Conservation (phyloP, 2,888 invertebrate species). For the Pherbina coryleti region DNA sequence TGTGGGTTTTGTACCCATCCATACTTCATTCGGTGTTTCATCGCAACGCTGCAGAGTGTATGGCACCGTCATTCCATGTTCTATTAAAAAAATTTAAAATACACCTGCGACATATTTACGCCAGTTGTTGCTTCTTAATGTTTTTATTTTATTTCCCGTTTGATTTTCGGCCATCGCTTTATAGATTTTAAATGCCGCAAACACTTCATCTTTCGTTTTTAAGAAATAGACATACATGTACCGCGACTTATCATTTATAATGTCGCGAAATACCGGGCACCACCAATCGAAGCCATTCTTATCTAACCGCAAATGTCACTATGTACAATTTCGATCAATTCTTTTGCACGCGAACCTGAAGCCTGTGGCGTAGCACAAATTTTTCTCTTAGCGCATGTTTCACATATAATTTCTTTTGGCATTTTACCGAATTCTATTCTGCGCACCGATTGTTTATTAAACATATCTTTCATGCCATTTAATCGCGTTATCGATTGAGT, state of each 20-base stretch:
- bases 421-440: no score
- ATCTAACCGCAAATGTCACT: no score
- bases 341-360: conserved; percentile 12
- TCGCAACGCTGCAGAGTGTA: conserved; percentile 29
- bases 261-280: neutral
- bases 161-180: conserved; percentile 34
- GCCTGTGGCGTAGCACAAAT: no score
- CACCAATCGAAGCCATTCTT: conserved; percentile 13
- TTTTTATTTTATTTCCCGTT: conserved; percentile 28
- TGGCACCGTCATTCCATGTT: conserved; percentile 33
- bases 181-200: conserved; percentile 23
- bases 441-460: no score
- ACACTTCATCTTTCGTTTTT: conserved; percentile 13
- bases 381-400: no score
- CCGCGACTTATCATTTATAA: conserved; percentile 5
- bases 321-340: conserved; percentile 17
- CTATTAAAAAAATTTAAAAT: conserved; percentile 25
- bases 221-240: conserved; percentile 4
- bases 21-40: conserved; percentile 39
- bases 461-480: no score
- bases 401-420: no score
- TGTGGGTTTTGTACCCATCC: conserved; percentile 28
- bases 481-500: no score
- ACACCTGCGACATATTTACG: conserved; percentile 22
- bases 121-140: conserved; percentile 33